These are phyloP conservation scores for Sardina pilchardus DNA, from an alignment of 2,113 vertebrate genomes.

Conservation along the genomic window DNA sequence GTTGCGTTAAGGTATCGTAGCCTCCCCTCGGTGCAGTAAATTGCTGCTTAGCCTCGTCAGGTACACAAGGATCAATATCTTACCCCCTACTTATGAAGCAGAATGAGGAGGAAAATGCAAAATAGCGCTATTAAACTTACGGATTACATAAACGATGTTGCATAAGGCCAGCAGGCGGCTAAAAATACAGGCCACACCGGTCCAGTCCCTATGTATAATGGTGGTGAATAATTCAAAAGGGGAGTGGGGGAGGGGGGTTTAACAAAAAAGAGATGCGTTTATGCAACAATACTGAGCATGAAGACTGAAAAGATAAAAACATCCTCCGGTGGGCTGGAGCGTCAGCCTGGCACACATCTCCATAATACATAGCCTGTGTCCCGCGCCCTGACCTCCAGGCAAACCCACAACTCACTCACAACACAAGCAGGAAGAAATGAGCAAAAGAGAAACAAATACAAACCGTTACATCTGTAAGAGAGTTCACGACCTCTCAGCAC, in stretches of 20 bases:
- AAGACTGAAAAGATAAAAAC: conserved; percentile 34
- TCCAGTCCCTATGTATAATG: conserved; percentile 55
- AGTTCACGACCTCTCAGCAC: neutral
- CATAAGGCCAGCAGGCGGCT: conserved; percentile 58
- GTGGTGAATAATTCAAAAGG: conserved; percentile 62
- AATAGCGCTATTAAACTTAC: conserved; percentile 52
- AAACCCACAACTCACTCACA: neutral
- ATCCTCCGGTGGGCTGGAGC: neutral
- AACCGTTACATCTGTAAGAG: neutral
- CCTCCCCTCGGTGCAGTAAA: neutral
- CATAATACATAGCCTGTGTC: neutral
- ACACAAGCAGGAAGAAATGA: neutral
- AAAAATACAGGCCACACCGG: conserved; percentile 60
- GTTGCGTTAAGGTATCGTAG: neutral
- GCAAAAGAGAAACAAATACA: neutral
- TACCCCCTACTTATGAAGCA: neutral
- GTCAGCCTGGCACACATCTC: conserved; percentile 1
- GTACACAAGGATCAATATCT: conserved; percentile 12
- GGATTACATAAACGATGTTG: conserved; percentile 68
- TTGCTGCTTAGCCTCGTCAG: neutral
- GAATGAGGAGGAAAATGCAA: neutral
- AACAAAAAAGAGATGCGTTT: conserved; percentile 50
- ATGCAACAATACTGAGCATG: conserved; percentile 49
- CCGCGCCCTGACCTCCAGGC: neutral
- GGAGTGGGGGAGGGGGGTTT: conserved; percentile 23